Conservation (phyloP, 2,113 vertebrate species). For the Triplophysa dalaica region DNA sequence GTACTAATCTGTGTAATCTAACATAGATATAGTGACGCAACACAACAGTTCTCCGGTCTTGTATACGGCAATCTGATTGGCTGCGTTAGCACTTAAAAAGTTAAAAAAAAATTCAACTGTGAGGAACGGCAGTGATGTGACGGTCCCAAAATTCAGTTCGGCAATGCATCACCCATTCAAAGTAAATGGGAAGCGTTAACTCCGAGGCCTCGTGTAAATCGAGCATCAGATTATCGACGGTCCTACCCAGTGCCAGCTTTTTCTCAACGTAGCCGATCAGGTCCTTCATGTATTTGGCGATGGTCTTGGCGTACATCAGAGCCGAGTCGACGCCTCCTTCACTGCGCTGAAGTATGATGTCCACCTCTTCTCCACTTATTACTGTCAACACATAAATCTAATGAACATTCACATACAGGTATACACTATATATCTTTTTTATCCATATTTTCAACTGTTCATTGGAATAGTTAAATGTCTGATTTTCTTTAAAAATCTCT, state of each 20-base stretch:
- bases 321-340: slow-evolving; percentile 90
- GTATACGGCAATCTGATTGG: too few relatives aligned
- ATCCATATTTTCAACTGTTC: neutral
- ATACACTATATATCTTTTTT: too few relatives aligned
- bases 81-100: too few relatives aligned
- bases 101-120: too few relatives aligned
- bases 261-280: slow-evolving; percentile 88
- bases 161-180: too few relatives aligned
- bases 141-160: too few relatives aligned
- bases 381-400: slow-evolving; percentile 52
- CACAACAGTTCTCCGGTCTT: too few relatives aligned
- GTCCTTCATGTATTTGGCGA: slow-evolving; percentile 97
- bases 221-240: neutral
- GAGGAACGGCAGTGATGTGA: too few relatives aligned
- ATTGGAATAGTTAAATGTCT: neutral
- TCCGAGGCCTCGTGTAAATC: too few relatives aligned
- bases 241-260: slow-evolving; percentile 80
- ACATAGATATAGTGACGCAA: too few relatives aligned
- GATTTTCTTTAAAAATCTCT: neutral
- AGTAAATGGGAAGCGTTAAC: too few relatives aligned
- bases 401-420: neutral
- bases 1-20: too few relatives aligned
- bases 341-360: slow-evolving; percentile 86
- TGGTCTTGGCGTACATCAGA: slow-evolving; percentile 85
- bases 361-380: slow-evolving; percentile 79